Conservation (phyloP, 1,140 invertebrate genomes). For the Aphaenogaster floridana region DNA sequence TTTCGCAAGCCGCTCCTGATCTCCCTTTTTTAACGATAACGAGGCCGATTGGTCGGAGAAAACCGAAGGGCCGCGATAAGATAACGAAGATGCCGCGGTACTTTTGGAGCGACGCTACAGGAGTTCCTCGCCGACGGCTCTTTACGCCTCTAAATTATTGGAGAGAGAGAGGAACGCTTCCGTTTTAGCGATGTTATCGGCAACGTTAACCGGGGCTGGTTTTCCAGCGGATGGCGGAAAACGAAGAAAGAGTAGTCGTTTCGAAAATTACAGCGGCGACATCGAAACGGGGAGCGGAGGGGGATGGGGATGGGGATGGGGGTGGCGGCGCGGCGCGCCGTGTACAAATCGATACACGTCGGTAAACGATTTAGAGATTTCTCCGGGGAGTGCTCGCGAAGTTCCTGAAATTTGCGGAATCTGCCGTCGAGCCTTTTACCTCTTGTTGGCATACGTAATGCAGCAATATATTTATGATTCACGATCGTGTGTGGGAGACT, state of each 20-base stretch:
- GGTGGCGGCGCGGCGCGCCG: neutral
- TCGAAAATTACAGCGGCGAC: conserved; percentile 24
- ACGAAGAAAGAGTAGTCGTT: conserved; percentile 20
- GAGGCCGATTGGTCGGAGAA: conserved; percentile 23
- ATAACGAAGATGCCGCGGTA: conserved; percentile 5
- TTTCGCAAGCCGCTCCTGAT: conserved; percentile 16
- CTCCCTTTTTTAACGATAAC: conserved; percentile 53
- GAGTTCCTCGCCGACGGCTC: conserved; percentile 19
- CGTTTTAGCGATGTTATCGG: conserved; percentile 31
- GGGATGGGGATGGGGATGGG: neutral
- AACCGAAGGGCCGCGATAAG: conserved; percentile 30
- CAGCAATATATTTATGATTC: conserved; percentile 7
- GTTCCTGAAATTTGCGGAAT: conserved; percentile 3
- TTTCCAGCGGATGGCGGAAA: conserved; percentile 20
- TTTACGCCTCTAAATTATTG: conserved; percentile 45
- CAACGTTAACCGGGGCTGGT: conserved; percentile 12
- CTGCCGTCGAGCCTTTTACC: neutral
- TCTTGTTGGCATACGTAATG: conserved; percentile 1
- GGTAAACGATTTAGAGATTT: conserved; percentile 44
- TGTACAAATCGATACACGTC: conserved; percentile 28
- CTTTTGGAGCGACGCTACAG: neutral
- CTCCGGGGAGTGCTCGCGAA: conserved; percentile 18
- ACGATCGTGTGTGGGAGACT: neutral
- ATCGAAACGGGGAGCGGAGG: too few species aligned
- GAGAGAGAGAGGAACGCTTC: neutral